phyloP scores from a whole-genome alignment of 2,113 vertebrate species.

The Turdus rufiventris region DNA sequence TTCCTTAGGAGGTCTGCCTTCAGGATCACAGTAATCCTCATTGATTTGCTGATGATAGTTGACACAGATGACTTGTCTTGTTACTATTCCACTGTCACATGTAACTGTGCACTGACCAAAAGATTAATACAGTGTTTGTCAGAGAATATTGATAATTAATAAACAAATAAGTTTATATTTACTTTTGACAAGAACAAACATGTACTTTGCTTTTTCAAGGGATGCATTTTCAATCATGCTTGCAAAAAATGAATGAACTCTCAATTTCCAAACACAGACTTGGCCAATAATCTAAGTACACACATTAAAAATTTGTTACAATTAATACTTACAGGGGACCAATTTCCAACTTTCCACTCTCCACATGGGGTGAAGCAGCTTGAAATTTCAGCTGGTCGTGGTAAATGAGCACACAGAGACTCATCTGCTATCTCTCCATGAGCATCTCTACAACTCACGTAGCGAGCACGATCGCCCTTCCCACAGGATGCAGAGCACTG shows the following conservation, averaged over 20 bases:
- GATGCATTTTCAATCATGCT: not conserved
- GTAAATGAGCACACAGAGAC: constrained; percentile 80
- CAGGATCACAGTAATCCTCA: constrained; percentile 84
- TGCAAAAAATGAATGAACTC: not conserved
- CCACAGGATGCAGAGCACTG: constrained; percentile 94
- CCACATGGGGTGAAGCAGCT: constrained; percentile 89
- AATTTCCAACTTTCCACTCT: constrained; percentile 88
- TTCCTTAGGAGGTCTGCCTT: constrained; percentile 74
- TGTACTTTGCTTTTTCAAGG: not conserved
- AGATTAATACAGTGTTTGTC: constrained; percentile 29
- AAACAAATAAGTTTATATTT: not conserved
- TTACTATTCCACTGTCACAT: constrained; percentile 81
- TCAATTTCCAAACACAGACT: not conserved
- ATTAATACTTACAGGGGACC: constrained; percentile 86
- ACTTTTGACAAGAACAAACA: not conserved
- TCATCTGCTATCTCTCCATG: constrained; percentile 84
- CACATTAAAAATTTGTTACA: not conserved
- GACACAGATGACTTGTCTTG: constrained; percentile 85
- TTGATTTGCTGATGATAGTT: constrained; percentile 84
- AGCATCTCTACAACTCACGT: constrained; percentile 90
- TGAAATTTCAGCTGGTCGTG: constrained; percentile 82
- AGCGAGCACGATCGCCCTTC: constrained; percentile 85
- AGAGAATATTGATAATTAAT: not conserved
- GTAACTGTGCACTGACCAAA: constrained; percentile 87
- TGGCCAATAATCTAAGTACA: not conserved